Percentiles rank a stretch among this genome's conserved stretches.
Evolutionary conservation across 2,888 invertebrate genomes (phyloP).

Genomic region (Cyaniris semiargus): DNA sequence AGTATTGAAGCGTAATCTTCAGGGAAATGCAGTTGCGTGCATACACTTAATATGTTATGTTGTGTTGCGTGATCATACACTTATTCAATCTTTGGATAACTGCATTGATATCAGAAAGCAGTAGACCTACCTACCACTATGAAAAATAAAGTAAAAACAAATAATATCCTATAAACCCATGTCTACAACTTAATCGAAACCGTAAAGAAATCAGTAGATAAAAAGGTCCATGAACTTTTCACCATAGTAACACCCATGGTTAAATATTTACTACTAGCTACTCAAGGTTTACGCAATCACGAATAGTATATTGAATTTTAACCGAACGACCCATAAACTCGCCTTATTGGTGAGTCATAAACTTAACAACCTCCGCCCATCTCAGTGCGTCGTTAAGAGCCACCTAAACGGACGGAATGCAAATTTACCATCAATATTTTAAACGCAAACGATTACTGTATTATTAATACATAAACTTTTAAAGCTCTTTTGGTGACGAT

Average conservation of each 20-base stretch:
- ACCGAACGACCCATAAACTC: slow-evolving; percentile 39
- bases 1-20: no score
- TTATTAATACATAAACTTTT: not conserved
- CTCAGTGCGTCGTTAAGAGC: slow-evolving; percentile 45
- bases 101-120: no score
- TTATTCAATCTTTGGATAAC: no score
- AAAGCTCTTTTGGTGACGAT: not conserved
- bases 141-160: no score
- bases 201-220: not conserved
- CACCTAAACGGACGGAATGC: slow-evolving; percentile 47
- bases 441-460: slow-evolving; percentile 1
- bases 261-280: slow-evolving; percentile 2
- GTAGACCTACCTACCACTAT: no score
- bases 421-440: slow-evolving; percentile 39
- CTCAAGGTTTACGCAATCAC: slow-evolving; percentile 22
- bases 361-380: slow-evolving; percentile 40
- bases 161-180: no score
- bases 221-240: no score
- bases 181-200: no score
- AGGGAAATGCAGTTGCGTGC: no score
- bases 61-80: no score
- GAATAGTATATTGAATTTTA: slow-evolving; percentile 37
- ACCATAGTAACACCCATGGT: not conserved
- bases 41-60: no score
- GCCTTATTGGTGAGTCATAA: slow-evolving; percentile 39